Evolutionary conservation across 2,888 invertebrate species (phyloP).

Genomic region (Athrips mouffetella): DNA sequence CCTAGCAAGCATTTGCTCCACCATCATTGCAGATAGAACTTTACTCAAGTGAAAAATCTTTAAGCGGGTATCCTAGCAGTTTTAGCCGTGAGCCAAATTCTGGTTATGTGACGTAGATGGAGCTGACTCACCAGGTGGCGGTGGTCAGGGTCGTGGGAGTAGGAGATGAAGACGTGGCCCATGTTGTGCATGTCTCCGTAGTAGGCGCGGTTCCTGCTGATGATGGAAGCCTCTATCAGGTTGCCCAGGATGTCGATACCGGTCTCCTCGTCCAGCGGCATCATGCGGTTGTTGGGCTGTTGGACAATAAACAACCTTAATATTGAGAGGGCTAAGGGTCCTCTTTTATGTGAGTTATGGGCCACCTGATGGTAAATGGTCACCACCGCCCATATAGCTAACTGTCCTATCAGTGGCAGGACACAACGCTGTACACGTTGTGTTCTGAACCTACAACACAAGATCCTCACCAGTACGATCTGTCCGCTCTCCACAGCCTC

Average conservation of each 20-base stretch:
- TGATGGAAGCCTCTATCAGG: slow-evolving; percentile 84
- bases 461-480: slow-evolving; percentile 67
- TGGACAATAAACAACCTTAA: not conserved
- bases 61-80: too few species aligned
- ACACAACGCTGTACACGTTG: not conserved
- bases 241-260: slow-evolving; percentile 90
- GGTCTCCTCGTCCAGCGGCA: slow-evolving; percentile 79
- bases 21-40: too few species aligned
- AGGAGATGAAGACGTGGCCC: slow-evolving; percentile 88
- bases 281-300: slow-evolving; percentile 77
- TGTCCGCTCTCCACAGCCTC: slow-evolving; percentile 83
- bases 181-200: slow-evolving; percentile 91
- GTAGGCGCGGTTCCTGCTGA: slow-evolving; percentile 82
- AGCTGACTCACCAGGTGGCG: slow-evolving; percentile 79
- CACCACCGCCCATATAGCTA: not conserved
- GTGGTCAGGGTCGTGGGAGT: slow-evolving; percentile 89
- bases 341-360: too few species aligned
- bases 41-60: too few species aligned
- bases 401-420: not conserved
- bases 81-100: too few species aligned
- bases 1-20: too few species aligned
- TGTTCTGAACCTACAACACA: not conserved
- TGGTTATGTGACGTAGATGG: not conserved
- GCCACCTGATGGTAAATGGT: too few species aligned
- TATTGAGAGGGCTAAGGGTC: too few species aligned